Conservation (phyloP, 2,113 vertebrate genomes). For the Andinoacara biseriatus region DNA sequence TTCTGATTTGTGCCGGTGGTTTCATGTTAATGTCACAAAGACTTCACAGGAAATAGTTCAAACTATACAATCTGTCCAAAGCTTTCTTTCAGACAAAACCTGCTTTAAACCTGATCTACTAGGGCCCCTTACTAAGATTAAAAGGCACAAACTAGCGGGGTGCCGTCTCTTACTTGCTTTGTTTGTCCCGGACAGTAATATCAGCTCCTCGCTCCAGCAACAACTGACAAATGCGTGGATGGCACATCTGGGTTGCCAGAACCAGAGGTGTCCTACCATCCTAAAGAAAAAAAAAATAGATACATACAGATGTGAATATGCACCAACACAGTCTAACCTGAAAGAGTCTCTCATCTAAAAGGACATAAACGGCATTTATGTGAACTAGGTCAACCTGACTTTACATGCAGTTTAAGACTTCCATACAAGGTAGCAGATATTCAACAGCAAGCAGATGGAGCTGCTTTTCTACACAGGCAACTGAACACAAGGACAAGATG, state of each 20-base stretch:
- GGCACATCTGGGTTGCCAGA: conserved; percentile 97
- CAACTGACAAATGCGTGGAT: conserved; percentile 89
- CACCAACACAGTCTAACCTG: neutral
- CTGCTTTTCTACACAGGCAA: neutral
- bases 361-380: neutral
- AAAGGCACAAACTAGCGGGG: neutral
- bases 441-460: neutral
- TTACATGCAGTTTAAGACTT: neutral
- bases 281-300: conserved; percentile 69
- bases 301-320: neutral
- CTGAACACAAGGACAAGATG: neutral
- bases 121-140: neutral
- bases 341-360: neutral
- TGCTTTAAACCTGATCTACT: neutral
- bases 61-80: neutral
- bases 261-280: conserved; percentile 93
- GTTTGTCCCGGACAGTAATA: conserved; percentile 90
- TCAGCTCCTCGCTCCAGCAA: conserved; percentile 91
- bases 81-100: neutral
- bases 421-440: neutral
- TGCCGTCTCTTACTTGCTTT: conserved; percentile 85
- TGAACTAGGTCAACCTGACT: neutral
- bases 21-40: neutral
- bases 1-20: neutral
- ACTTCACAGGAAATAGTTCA: neutral